Conservation (phyloP, 2,113 vertebrate species). For the Passer montanus region DNA sequence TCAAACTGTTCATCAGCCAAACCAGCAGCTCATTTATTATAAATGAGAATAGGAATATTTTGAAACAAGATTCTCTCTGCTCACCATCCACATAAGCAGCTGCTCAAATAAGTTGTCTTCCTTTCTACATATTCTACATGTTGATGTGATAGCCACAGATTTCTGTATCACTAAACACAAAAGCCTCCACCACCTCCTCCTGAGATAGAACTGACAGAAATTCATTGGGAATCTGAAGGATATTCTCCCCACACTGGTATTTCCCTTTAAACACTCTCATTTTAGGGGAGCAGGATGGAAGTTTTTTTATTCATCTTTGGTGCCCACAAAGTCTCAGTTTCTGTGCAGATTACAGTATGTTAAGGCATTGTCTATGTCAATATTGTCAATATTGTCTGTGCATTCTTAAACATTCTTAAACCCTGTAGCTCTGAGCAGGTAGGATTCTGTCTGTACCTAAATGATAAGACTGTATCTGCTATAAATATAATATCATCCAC, state of each 20-base stretch:
- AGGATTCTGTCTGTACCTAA: conserved; percentile 35
- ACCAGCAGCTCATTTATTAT: not conserved
- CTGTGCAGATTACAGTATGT: conserved; percentile 17
- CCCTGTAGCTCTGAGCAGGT: conserved; percentile 9
- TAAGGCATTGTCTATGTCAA: not conserved
- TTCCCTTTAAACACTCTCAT: not conserved
- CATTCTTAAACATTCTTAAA: not conserved
- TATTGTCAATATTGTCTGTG: not conserved
- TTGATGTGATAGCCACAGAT: not conserved
- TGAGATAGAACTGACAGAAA: not conserved
- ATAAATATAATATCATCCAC: conserved; percentile 34
- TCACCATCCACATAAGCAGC: not conserved
- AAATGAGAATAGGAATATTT: not conserved
- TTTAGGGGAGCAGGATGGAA: not conserved
- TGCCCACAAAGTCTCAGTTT: not conserved
- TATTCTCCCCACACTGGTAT: not conserved
- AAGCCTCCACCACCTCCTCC: not conserved
- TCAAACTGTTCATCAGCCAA: not conserved
- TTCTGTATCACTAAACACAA: not conserved
- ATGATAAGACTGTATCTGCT: conserved; percentile 33
- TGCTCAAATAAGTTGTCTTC: not conserved
- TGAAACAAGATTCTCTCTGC: not conserved
- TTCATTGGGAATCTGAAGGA: not conserved
- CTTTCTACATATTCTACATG: not conserved
- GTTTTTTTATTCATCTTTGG: not conserved